A percentile compares a stretch with the other conserved stretches of the same genome.
Conservation (phyloP, 30 jellyfish, hydroid and myxozoan genomes). For the Cassiopea xamachana region DNA sequence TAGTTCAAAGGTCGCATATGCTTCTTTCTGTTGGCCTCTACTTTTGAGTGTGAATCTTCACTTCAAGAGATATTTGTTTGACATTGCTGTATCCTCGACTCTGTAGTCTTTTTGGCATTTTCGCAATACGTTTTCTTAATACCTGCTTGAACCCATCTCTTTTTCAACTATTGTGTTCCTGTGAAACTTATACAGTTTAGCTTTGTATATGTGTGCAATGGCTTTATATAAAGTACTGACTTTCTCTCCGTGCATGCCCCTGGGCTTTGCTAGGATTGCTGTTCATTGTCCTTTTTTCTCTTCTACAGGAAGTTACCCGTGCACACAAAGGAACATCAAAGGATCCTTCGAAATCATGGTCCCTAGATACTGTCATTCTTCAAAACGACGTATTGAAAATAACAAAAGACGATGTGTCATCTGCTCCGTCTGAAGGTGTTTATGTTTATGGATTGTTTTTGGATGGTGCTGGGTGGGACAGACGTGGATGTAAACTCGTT, state of each 20-base stretch:
- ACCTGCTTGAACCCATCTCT: no score
- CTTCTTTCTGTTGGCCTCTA: no score
- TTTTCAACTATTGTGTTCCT: no score
- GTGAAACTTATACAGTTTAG: no score
- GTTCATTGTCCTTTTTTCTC: neutral
- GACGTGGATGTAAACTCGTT: constrained; percentile 83
- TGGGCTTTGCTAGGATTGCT: neutral
- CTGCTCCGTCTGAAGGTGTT: constrained; percentile 91
- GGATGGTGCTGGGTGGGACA: constrained; percentile 94
- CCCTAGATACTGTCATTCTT: constrained; percentile 78
- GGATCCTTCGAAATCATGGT: constrained; percentile 72
- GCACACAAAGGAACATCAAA: constrained; percentile 86
- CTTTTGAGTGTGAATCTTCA: no score
- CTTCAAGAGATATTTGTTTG: no score
- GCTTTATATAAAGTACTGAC: neutral
- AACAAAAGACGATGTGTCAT: constrained; percentile 73
- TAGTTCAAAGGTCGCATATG: no score
- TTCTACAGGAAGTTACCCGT: constrained; percentile 79
- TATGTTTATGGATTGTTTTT: constrained; percentile 84
- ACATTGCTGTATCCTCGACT: no score
- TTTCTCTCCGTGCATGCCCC: neutral
- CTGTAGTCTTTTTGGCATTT: no score
- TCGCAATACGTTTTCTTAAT: no score
- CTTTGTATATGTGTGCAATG: no score
- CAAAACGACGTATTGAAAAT: constrained; percentile 83